These are phyloP conservation scores for Crenichthys baileyi DNA, from an alignment of 2,797 vertebrate genomes.

Conservation along the genomic window DNA sequence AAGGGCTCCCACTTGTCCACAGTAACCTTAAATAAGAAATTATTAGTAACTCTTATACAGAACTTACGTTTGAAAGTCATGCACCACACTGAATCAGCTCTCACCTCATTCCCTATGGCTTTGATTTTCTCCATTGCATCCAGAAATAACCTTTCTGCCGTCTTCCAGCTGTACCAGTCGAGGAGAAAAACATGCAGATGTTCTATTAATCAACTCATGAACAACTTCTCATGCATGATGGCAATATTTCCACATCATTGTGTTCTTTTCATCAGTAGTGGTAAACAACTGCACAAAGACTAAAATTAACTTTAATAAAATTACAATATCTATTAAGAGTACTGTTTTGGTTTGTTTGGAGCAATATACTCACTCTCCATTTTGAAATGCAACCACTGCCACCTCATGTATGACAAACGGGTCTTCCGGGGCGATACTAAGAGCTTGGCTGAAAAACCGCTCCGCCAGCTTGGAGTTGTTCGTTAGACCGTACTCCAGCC, in stretches of 20 bases:
- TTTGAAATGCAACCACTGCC: slow-evolving; percentile 98
- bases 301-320: background rate
- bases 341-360: background rate
- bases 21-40: slow-evolving; percentile 82
- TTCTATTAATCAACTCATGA: background rate
- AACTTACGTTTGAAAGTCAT: background rate
- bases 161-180: slow-evolving; percentile 89
- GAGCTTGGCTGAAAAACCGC: slow-evolving; percentile 97
- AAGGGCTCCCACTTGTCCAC: slow-evolving; percentile 99
- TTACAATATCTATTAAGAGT: background rate
- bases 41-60: background rate
- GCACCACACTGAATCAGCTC: slow-evolving; percentile 3
- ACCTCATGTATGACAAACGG: slow-evolving; percentile 99
- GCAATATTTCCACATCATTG: background rate
- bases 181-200: background rate
- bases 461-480: slow-evolving; percentile 99
- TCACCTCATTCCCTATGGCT: slow-evolving; percentile 98
- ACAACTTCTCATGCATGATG: background rate
- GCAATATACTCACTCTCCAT: slow-evolving; percentile 92
- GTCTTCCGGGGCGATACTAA: slow-evolving; percentile 97
- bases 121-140: slow-evolving; percentile 99
- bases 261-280: background rate
- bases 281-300: background rate
- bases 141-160: slow-evolving; percentile 95
- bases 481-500: slow-evolving; percentile 96